Evolutionary conservation across 2,113 vertebrate genomes (phyloP).

Genomic region (Lepidothrix coronata): DNA sequence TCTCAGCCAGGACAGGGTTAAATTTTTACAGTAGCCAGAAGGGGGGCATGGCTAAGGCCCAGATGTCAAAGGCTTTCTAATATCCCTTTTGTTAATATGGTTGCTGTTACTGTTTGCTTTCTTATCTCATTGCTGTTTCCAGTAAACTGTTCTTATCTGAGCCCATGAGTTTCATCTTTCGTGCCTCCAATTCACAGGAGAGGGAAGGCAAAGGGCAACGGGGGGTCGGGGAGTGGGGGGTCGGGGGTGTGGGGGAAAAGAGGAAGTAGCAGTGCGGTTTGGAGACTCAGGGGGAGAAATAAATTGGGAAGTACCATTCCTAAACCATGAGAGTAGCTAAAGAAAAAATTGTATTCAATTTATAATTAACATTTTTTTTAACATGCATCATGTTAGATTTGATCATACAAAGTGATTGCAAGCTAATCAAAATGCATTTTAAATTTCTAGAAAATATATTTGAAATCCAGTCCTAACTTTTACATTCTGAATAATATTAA

Average conservation of each 20-base stretch:
- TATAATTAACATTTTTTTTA: not conserved
- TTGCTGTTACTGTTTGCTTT: not conserved
- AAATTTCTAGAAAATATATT: not conserved
- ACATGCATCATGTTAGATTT: not conserved
- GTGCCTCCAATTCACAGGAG: not conserved
- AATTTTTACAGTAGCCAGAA: not conserved
- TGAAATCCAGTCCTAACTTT: not conserved
- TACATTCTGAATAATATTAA: not conserved
- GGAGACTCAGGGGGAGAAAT: not conserved
- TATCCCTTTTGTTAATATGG: not conserved
- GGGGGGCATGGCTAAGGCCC: too few species aligned
- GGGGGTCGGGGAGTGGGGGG: too few species aligned
- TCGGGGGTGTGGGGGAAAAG: not conserved
- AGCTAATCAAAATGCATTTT: not conserved
- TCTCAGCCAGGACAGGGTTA: not conserved
- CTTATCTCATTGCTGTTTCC: not conserved
- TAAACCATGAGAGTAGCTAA: not conserved
- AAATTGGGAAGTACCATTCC: not conserved
- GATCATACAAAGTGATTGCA: not conserved
- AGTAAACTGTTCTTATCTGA: not conserved
- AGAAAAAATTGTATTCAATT: accelerated
- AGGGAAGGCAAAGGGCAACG: accelerated
- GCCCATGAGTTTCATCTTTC: not conserved
- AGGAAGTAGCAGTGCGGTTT: accelerated
- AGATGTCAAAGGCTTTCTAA: accelerated